A percentile compares a stretch with the other conserved stretches of the same genome.
Evolutionary conservation across 2,888 invertebrate species (phyloP).

Genomic region (Plebejus anna): DNA sequence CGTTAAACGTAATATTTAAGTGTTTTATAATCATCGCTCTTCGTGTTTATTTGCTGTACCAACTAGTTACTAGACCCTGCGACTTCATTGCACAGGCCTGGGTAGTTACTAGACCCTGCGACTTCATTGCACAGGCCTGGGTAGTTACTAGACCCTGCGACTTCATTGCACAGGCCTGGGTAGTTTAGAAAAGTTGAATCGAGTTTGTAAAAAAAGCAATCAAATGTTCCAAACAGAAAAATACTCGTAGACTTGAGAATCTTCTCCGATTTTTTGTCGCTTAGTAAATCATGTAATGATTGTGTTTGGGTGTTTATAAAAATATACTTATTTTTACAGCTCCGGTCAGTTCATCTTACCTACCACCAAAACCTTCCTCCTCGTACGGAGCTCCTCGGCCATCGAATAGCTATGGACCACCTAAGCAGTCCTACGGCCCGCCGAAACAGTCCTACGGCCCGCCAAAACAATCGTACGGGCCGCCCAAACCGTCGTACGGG

Average conservation of each 20-base stretch:
- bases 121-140: no score
- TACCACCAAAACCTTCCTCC: slow-evolving; percentile 75
- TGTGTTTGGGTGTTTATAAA: background rate
- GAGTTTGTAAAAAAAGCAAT: background rate
- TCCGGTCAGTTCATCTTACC: slow-evolving; percentile 78
- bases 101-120: no score
- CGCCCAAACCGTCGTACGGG: slow-evolving; percentile 57
- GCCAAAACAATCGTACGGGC: slow-evolving; percentile 50
- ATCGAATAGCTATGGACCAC: slow-evolving; percentile 42
- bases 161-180: background rate
- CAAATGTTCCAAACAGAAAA: no score
- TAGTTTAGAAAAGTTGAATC: background rate
- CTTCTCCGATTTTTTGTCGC: no score
- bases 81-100: no score
- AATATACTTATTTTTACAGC: slow-evolving; percentile 59
- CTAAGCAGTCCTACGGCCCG: slow-evolving; percentile 45
- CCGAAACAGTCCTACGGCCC: slow-evolving; percentile 50
- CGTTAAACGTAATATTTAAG: background rate
- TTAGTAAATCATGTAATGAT: background rate
- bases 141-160: background rate
- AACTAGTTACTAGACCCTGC: background rate
- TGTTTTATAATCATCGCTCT: background rate
- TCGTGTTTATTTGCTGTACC: background rate
- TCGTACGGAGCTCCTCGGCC: slow-evolving; percentile 64
- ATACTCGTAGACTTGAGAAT: no score